Evolutionary conservation across 2,113 vertebrate genomes (phyloP), one percentile per base, ranked within the genome.

Genomic region (Atherinomorus stipes): DNA sequence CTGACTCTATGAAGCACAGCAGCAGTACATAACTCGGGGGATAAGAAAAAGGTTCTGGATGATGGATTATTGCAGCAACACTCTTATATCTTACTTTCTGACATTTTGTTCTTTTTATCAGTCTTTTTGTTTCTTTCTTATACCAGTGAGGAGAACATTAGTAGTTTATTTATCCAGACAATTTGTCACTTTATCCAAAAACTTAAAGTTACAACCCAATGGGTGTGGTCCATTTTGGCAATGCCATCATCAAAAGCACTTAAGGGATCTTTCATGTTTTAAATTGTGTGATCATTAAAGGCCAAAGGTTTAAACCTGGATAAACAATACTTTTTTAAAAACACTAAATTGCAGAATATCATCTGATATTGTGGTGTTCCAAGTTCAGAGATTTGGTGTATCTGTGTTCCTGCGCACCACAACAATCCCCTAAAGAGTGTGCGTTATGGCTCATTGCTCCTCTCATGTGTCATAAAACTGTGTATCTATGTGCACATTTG

Each of bases 1-100:
- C 56, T 68, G 11, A 37, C 15, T 51, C 47, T 64, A 57, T 71
- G 26, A 68, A 64, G 23, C 45, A 52, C 25, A 58, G n/a, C 38
- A 11, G 54, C 40, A 64, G 70, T 21, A n/a, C n/a, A 50, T 2
- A 64, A 23, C 21, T 63, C 21, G 51, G 13, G 19, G 53, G 31
- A 56, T n/a, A 37, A 71, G 44, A 47, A 34, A 58, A 18, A 26
- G 68, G 59, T 44, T 38, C 11, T 42, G 40, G 40, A 42, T 34
- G 31, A 34, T 42, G 40, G 40, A 15, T 15, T 42, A 42, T 42
- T 42, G 12, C 40, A 42, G 16, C 40, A 10, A 64, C 15, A 6
- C 0, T 11, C 6, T 22, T 25, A 4, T 22, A 50, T 57, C 53
- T n/a, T 44, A 31, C 25, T 34, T 16, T 38, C 4, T 42, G 12